Evolutionary conservation across 2,113 vertebrate genomes (phyloP), one percentile per base, ranked within the genome.

Genomic region (Halcyon senegalensis): DNA sequence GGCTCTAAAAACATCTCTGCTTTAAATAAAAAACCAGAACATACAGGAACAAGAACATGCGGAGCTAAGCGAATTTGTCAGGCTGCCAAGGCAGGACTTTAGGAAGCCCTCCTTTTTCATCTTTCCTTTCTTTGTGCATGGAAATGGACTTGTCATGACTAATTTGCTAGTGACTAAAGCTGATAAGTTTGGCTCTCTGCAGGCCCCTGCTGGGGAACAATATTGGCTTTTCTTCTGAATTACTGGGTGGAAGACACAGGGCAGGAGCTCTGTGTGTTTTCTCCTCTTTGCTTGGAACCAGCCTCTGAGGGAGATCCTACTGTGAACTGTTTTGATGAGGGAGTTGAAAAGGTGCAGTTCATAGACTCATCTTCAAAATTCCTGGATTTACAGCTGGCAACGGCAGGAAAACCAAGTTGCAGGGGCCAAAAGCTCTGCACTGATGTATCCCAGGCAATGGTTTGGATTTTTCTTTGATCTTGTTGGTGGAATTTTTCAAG

Each of bases 161-260:
- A 97, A 98, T 99, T 98, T 98, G 93, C 95, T 17, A 67, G 83
- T 8, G 13, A 98, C 92, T 98, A 98, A 97, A 96, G 97, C 87
- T 96, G 98, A 98, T 70, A 81, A 96, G 97, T 96, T 97, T 89
- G 97, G 92, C 97, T 94, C 83, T n/a, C 86, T 93, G 87, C 56
- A 78, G 62, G 76, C 46, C 19, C 35, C 76, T 72, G 24, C 53
- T 69, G 50, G 10, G 70, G 69, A 96, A 96, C 94, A 96, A 94
- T 93, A 84, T 87, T 95, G 91, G 79, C 80, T 97, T 96, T 96
- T 96, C 91, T 96, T 92, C 73, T 31, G 73, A 88, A 56, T 77
- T 96, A 96, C 78, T 79, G 94, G 50, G 77, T 67, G 82, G 90
- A 97, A 96, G 84, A 39, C 43, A 50, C 44, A 55, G 13, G 50